phyloP scores from a whole-genome alignment of 2,797 vertebrate species.

The Pseudomugil gertrudae region DNA sequence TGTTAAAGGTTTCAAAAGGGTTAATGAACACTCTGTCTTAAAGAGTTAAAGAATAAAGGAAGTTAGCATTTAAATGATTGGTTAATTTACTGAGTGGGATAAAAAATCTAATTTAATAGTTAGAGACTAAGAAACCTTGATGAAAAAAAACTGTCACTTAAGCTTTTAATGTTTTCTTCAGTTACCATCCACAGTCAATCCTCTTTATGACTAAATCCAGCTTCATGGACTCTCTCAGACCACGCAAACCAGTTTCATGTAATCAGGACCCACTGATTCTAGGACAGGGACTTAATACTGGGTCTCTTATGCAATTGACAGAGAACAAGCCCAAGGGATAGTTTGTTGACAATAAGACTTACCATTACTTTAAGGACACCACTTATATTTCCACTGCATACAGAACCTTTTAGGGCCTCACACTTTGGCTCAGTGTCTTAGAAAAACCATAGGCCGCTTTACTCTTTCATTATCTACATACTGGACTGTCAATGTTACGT shows the following conservation, averaged over 20 bases:
- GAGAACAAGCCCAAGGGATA: background rate
- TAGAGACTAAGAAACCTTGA: too few species aligned
- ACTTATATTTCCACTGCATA: background rate
- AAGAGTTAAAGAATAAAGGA: too few species aligned
- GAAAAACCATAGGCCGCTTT: background rate
- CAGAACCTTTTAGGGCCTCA: background rate
- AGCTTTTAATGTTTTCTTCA: too few species aligned
- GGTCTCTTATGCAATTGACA: background rate
- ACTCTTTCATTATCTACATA: background rate
- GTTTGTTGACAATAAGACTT: background rate
- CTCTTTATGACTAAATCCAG: background rate
- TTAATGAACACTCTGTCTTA: too few species aligned
- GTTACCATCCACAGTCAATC: background rate
- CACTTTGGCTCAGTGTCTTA: background rate
- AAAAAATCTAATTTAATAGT: too few species aligned
- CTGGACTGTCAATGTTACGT: constrained; percentile 1
- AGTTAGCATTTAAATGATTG: too few species aligned
- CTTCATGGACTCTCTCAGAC: background rate
- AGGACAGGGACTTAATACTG: background rate
- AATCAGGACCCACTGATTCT: background rate
- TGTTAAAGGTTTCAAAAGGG: too few species aligned
- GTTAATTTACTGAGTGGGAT: too few species aligned
- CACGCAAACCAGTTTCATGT: background rate
- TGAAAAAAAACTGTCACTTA: too few species aligned
- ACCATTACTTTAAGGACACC: background rate